Evolutionary conservation across 1,140 invertebrate genomes (phyloP).

Genomic region (Lasioglossum baleicum): DNA sequence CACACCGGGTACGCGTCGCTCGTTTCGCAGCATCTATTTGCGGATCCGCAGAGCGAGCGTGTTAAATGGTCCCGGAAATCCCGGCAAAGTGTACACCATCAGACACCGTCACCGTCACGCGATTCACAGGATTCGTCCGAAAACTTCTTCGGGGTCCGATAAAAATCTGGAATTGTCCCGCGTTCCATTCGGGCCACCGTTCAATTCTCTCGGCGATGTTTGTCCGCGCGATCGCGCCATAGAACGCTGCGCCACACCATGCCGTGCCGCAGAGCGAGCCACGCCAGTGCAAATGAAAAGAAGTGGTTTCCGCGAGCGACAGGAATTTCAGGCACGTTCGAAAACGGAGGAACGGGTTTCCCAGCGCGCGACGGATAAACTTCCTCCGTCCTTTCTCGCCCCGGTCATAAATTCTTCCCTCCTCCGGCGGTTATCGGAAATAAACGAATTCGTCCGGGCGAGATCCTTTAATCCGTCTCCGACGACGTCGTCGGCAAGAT

Average conservation of each 20-base stretch:
- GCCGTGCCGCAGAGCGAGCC: too few relatives aligned
- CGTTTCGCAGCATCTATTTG: too few relatives aligned
- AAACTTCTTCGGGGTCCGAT: not conserved
- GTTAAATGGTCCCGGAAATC: too few relatives aligned
- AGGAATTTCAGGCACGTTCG: slow-evolving; percentile 36
- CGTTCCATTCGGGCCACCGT: not conserved
- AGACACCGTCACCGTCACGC: not conserved
- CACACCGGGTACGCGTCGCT: too few relatives aligned
- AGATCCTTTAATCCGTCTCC: slow-evolving; percentile 55
- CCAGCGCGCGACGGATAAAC: slow-evolving; percentile 19
- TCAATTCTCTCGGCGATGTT: not conserved
- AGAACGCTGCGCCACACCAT: too few relatives aligned
- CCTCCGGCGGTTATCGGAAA: slow-evolving; percentile 23
- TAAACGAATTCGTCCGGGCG: slow-evolving; percentile 47
- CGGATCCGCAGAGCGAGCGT: too few relatives aligned
- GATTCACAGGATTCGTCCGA: not conserved
- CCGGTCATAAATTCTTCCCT: slow-evolving; percentile 38
- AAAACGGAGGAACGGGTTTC: not conserved
- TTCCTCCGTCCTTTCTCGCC: not conserved
- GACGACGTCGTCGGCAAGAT: slow-evolving; percentile 20
- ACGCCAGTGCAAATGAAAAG: slow-evolving; percentile 12
- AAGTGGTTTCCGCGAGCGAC: not conserved
- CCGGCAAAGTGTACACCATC: not conserved
- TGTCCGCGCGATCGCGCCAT: not conserved
- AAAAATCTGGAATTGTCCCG: not conserved